Evolutionary conservation across 2,888 invertebrate genomes (phyloP).

Genomic region (Caenorhabditis sp.): DNA sequence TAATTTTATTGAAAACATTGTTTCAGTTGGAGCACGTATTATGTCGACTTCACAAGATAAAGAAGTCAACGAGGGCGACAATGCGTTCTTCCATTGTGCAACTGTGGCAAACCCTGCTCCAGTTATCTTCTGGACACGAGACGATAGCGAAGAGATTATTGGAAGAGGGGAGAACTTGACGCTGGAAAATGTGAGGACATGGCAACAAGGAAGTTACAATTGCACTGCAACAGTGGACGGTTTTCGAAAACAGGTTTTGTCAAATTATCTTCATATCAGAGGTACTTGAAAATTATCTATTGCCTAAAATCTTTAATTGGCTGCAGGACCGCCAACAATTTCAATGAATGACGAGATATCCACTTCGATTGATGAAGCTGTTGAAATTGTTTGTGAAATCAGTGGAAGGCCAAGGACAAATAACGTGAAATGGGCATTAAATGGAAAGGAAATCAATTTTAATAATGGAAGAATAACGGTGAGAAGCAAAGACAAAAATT

Average conservation of each 20-base stretch:
- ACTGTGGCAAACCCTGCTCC: constrained; percentile 78
- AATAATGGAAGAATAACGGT: constrained; percentile 74
- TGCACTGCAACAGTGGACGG: constrained; percentile 79
- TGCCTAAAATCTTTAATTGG: neutral
- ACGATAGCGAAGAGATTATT: constrained; percentile 72
- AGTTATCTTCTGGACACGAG: constrained; percentile 75
- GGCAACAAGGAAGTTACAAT: constrained; percentile 80
- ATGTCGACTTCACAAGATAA: constrained; percentile 77
- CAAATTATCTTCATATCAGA: constrained; percentile 78
- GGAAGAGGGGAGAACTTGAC: constrained; percentile 76
- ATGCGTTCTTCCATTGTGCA: constrained; percentile 77
- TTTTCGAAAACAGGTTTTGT: constrained; percentile 71
- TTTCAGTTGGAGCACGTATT: constrained; percentile 76
- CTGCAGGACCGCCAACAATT: constrained; percentile 73
- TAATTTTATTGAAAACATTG: neutral
- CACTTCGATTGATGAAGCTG: constrained; percentile 66
- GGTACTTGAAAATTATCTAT: constrained; percentile 55
- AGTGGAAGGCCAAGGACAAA: constrained; percentile 76
- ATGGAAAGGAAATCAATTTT: constrained; percentile 75
- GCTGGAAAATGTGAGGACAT: constrained; percentile 74
- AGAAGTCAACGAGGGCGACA: constrained; percentile 78
- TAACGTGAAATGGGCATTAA: constrained; percentile 75
- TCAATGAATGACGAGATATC: constrained; percentile 58
- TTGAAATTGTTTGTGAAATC: constrained; percentile 71
- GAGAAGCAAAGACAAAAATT: neutral